Percentiles rank a stretch among this genome's conserved stretches.
phyloP scores from a whole-genome alignment of 2,797 vertebrate genomes.

The Nyctibius grandis region DNA sequence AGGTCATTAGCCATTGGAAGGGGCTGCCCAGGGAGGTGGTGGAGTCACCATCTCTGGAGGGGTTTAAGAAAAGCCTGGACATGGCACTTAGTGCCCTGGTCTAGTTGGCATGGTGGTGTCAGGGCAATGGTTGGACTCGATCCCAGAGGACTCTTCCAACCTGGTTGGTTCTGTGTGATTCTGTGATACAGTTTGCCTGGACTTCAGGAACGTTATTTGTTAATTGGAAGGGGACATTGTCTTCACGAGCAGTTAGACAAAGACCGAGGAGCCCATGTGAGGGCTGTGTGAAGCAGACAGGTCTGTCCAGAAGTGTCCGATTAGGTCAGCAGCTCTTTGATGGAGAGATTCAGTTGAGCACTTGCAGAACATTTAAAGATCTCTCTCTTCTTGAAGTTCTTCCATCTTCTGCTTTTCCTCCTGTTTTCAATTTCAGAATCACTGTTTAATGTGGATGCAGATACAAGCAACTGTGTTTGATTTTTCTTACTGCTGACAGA shows the following conservation, averaged over 20 bases:
- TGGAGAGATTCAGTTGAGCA: not conserved
- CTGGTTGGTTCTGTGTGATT: no score
- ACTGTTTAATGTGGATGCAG: not conserved
- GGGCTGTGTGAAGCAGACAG: not conserved
- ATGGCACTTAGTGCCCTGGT: no score
- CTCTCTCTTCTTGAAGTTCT: not conserved
- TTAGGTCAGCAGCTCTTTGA: not conserved
- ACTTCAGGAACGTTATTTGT: not conserved
- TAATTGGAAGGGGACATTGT: not conserved
- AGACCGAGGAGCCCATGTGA: fast-evolving
- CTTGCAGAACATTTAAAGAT: not conserved
- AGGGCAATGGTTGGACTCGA: no score
- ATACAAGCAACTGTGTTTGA: not conserved
- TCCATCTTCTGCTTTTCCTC: not conserved
- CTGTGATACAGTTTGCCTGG: not conserved
- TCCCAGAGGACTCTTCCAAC: no score
- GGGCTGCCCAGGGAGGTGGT: no score
- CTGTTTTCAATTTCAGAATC: conserved; percentile 16
- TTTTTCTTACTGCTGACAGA: conserved; percentile 9
- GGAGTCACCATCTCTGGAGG: no score
- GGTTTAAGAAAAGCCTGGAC: no score
- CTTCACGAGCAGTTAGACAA: not conserved
- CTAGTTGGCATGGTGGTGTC: no score
- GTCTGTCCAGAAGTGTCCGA: not conserved
- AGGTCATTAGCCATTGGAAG: no score